Conservation (phyloP, 2,888 invertebrate species). For the Chymomyza procnemis region DNA sequence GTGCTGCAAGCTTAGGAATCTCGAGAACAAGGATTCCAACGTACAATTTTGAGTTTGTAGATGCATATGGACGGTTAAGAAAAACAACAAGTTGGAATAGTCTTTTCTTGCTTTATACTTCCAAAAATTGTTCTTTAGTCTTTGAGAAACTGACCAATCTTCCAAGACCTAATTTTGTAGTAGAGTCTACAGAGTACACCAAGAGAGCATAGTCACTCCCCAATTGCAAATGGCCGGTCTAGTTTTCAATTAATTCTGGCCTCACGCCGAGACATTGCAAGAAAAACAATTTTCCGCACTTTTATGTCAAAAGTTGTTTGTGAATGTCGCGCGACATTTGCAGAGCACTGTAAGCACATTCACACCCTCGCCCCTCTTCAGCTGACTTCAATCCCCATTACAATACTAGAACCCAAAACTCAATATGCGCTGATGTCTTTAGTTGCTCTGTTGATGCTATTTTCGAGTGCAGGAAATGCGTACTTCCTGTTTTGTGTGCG, state of each 20-base stretch:
- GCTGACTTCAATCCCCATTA: background rate
- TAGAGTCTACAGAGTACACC: too few relatives aligned
- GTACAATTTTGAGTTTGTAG: too few relatives aligned
- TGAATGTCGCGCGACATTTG: slow-evolving; percentile 65
- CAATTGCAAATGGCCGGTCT: background rate
- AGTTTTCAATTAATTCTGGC: slow-evolving; percentile 1
- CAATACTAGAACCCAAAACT: slow-evolving; percentile 7
- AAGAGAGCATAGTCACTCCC: too few relatives aligned
- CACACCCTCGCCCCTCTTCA: slow-evolving; percentile 19
- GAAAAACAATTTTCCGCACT: slow-evolving; percentile 66
- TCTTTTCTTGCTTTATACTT: too few relatives aligned
- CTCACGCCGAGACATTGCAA: slow-evolving; percentile 9
- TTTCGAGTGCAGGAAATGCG: slow-evolving; percentile 66
- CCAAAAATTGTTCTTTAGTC: too few relatives aligned
- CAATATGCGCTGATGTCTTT: slow-evolving; percentile 21
- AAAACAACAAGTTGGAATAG: too few relatives aligned
- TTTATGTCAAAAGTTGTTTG: slow-evolving; percentile 67
- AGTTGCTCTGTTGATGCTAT: slow-evolving; percentile 12
- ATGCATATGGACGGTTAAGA: too few relatives aligned
- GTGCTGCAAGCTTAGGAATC: too few relatives aligned
- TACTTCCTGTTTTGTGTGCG: slow-evolving; percentile 63
- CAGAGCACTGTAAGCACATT: slow-evolving; percentile 11
- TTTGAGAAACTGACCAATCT: too few relatives aligned
- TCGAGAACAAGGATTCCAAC: too few relatives aligned
- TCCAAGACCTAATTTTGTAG: too few relatives aligned